Percentiles rank a stretch among this genome's conserved stretches.
phyloP scores from a whole-genome alignment of 2,888 invertebrate genomes.

The Pimpla rufipes region DNA sequence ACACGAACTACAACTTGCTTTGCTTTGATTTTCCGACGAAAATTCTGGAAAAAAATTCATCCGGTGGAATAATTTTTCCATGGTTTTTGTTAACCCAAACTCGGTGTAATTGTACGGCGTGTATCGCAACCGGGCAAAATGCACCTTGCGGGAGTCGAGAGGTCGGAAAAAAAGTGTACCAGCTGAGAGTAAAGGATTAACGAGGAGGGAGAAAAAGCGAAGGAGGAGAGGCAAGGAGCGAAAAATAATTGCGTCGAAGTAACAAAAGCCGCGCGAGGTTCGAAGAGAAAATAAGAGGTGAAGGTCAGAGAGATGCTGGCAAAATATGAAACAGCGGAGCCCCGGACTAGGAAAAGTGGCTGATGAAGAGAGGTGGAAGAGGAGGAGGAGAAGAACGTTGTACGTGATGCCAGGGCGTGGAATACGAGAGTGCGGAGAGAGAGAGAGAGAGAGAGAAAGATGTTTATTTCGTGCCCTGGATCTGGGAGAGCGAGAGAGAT shows the following conservation, averaged over 20 bases:
- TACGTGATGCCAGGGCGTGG: slow-evolving; percentile 53
- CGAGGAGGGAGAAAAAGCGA: too few species aligned
- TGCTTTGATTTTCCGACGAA: too few species aligned
- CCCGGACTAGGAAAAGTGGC: slow-evolving; percentile 24
- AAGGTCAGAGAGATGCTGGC: slow-evolving; percentile 6
- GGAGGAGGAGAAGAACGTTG: slow-evolving; percentile 47
- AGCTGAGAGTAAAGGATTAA: not conserved
- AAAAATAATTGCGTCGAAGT: slow-evolving; percentile 29
- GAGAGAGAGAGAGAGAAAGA: too few species aligned
- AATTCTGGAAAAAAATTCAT: too few species aligned
- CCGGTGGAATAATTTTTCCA: too few species aligned
- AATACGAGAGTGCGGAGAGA: slow-evolving; percentile 37
- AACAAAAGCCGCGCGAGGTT: slow-evolving; percentile 43
- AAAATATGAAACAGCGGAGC: slow-evolving; percentile 25
- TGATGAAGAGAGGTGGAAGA: slow-evolving; percentile 32
- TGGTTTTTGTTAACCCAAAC: too few species aligned
- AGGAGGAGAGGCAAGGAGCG: not conserved
- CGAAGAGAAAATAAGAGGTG: slow-evolving; percentile 32
- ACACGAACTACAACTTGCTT: too few species aligned
- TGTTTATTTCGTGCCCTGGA: too few species aligned
- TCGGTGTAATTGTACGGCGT: too few species aligned
- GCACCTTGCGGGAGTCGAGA: too few species aligned
- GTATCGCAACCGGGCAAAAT: too few species aligned
- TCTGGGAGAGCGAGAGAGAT: not conserved
- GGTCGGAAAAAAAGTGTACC: slow-evolving; percentile 7